Percentiles rank a stretch among this genome's conserved stretches.
These are phyloP conservation scores for Halesus radiatus DNA, from an alignment of 1,140 invertebrate genomes.

Conservation along the genomic window DNA sequence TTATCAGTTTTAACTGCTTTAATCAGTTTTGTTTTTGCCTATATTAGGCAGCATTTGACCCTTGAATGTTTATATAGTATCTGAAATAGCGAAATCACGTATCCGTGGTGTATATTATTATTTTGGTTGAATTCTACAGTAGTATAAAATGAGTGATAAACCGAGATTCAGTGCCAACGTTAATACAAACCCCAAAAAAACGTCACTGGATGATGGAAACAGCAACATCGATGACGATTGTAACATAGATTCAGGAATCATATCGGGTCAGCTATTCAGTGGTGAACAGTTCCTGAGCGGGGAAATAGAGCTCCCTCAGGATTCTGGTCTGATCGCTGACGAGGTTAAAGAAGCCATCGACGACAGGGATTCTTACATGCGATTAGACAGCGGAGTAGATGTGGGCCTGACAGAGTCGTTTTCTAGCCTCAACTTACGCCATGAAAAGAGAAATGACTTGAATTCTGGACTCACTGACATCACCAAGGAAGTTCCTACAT, in stretches of 20 bases:
- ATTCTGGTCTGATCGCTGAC: conserved; percentile 21
- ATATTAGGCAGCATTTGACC: conserved; percentile 20
- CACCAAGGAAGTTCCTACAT: conserved; percentile 43
- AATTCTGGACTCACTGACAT: conserved; percentile 46
- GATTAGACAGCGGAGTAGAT: conserved; percentile 71
- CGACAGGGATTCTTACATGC: conserved; percentile 60
- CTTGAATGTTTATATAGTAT: conserved; percentile 37
- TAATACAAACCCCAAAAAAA: conserved; percentile 41
- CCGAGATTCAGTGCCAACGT: conserved; percentile 33
- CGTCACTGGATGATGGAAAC: conserved; percentile 45
- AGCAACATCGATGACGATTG: conserved; percentile 38
- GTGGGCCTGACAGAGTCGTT: conserved; percentile 69
- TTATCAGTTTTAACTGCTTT: not conserved
- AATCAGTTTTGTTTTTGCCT: conserved; percentile 33
- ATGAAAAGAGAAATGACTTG: conserved; percentile 60
- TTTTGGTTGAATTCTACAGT: conserved; percentile 14
- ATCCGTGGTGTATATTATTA: conserved; percentile 26
- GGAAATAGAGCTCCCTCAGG: conserved; percentile 7
- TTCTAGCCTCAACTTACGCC: conserved; percentile 67
- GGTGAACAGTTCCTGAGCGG: conserved; percentile 34
- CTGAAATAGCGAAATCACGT: conserved; percentile 9
- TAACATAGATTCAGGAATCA: conserved; percentile 42
- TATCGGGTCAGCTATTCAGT: conserved; percentile 35
- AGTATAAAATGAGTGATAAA: conserved; percentile 46
- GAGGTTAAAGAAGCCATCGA: conserved; percentile 9